Base-by-base conservation (phyloP, 1,140 invertebrate genomes). In the Ctenoplectra terminalis region DNA sequence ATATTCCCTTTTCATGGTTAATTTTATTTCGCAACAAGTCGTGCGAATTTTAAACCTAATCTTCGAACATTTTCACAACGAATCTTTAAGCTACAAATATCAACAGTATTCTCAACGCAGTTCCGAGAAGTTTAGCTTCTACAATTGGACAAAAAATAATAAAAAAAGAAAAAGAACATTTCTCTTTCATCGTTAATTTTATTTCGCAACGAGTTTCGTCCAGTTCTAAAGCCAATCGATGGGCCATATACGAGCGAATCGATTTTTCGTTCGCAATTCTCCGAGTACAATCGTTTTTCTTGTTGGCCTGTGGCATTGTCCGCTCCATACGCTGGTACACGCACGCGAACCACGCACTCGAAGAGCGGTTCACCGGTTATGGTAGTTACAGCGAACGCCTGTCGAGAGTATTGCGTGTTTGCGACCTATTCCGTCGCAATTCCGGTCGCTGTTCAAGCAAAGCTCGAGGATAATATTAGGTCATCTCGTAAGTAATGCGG, bases 401-500 rank as follows among this genome's bases (percentile, higher is more conserved):
- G 72, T 20, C 58, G 31, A 64, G 73, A 50, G 46, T 50, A 48
- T 75, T 26, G 73, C 73, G 60, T 75, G 73, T 13, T 7, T 6
- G 17, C 23, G 11, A 75, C 46, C 46, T 29, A 64, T 75, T 64
- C 34, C n/a, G 11, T 52, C 8, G 58, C 46, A n/a, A 52, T 64
- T 75, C 60, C 31, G 73, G 31, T 52, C 5, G 73, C n/a, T 64
- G 34, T 52, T 74, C 43, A 29, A 52, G 26, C 60, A 37, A 29
- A 64, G 34, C 46, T 50, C 43, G 34, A 64, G 73, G 31, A 75
- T 75, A 52, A 75, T 64, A 75, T 64, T 37, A 46, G 71, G 54
- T 31, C 37, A 73, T 73, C 71, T 46, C 40, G 54, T 34, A 34
- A 60, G 54, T 46, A 46, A 60, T 60, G 29, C 29, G 20, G 20